Conservation (phyloP, 2,797 vertebrate genomes). For the Micropoecilia bifurca region DNA sequence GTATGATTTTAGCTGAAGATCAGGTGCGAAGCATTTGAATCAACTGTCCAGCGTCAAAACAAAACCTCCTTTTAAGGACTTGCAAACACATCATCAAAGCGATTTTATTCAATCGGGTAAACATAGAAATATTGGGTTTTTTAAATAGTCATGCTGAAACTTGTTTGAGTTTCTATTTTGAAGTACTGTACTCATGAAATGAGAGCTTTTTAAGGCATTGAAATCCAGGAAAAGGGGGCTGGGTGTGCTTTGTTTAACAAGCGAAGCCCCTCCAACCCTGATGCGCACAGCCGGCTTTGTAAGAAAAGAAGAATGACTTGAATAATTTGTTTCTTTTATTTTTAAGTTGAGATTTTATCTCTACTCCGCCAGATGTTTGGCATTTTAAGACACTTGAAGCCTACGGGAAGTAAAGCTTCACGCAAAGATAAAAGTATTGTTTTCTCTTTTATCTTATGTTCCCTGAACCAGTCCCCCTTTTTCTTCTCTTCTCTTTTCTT, state of each 20-base stretch:
- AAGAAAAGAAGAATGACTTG: constrained; percentile 79
- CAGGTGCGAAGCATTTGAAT: constrained; percentile 70
- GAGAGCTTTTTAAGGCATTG: constrained; percentile 81
- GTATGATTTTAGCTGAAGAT: constrained; percentile 60
- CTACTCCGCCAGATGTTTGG: constrained; percentile 59
- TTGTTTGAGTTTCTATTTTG: constrained; percentile 74
- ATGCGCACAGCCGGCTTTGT: constrained; percentile 79
- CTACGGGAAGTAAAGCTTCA: constrained; percentile 60
- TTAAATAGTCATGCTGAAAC: constrained; percentile 70
- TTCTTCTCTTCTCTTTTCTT: constrained; percentile 13
- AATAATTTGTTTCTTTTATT: constrained; percentile 53
- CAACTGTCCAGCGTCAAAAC: constrained; percentile 47
- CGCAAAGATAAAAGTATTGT: constrained; percentile 39
- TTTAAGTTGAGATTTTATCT: constrained; percentile 53
- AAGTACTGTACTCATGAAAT: constrained; percentile 87
- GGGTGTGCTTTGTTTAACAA: constrained; percentile 65
- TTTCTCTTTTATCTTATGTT: constrained; percentile 35
- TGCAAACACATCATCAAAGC: constrained; percentile 33
- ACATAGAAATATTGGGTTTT: constrained; percentile 59
- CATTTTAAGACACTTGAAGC: constrained; percentile 59
- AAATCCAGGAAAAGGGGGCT: constrained; percentile 74
- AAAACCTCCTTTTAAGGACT: constrained; percentile 40
- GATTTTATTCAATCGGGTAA: constrained; percentile 52
- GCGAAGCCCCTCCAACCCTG: constrained; percentile 61
- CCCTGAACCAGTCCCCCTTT: constrained; percentile 17